These are phyloP conservation scores for Phalacrocorax carbo DNA, from an alignment of 2,113 vertebrate genomes.

Conservation along the genomic window DNA sequence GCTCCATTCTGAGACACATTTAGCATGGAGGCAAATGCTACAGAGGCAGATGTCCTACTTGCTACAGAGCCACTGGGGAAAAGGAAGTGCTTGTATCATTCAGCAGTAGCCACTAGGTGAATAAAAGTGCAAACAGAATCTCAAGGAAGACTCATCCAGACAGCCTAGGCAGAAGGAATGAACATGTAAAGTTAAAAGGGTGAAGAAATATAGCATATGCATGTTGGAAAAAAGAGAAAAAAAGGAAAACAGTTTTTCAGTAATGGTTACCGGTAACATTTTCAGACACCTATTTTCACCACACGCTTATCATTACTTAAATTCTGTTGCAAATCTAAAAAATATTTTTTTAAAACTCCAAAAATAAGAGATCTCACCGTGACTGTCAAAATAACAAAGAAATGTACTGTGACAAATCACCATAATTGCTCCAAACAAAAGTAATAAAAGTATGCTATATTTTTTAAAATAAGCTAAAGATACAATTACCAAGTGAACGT, in stretches of 20 bases:
- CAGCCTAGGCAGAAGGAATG: neutral
- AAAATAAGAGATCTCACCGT: neutral
- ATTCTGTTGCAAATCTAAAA: neutral
- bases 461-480: neutral
- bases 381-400: neutral
- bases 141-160: neutral
- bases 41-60: neutral
- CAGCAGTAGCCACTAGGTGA: neutral
- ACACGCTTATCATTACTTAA: neutral
- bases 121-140: neutral
- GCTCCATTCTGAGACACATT: neutral
- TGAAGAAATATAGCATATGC: neutral
- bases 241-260: neutral
- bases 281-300: neutral
- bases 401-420: neutral
- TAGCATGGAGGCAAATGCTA: neutral
- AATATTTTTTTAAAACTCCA: neutral
- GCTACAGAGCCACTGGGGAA: neutral
- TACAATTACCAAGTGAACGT: neutral
- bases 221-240: neutral
- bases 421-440: neutral
- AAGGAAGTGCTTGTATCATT: accelerated
- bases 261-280: neutral
- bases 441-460: neutral
- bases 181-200: neutral